phyloP scores from a whole-genome alignment of 1,140 invertebrate genomes.

The Papilio polyxenes region DNA sequence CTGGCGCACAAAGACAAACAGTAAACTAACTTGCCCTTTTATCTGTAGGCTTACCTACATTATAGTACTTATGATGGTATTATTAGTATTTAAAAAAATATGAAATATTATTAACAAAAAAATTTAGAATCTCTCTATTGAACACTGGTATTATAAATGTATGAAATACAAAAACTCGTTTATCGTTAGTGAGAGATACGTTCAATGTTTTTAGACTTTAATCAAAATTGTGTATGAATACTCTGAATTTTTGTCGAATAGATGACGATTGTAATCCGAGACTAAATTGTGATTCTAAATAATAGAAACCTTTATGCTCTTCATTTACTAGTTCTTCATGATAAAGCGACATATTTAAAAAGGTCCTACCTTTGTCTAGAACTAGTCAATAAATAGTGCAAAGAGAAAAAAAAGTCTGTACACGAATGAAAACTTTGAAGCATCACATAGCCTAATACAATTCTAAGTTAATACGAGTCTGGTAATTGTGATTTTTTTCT shows the following conservation, averaged over 20 bases:
- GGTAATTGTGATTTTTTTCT: conserved; percentile 20
- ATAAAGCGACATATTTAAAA: background rate
- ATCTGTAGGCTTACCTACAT: conserved; percentile 63
- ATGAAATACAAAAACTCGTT: conserved; percentile 69
- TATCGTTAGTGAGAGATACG: conserved; percentile 66
- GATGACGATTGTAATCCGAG: conserved; percentile 66
- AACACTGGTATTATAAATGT: conserved; percentile 73
- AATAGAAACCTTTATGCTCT: conserved; percentile 49
- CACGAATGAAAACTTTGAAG: conserved; percentile 49
- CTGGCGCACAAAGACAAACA: conserved; percentile 80
- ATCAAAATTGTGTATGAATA: conserved; percentile 74
- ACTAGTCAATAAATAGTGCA: conserved; percentile 16
- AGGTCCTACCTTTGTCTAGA: background rate
- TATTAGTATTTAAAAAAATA: conserved; percentile 76
- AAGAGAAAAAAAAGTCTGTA: conserved; percentile 30
- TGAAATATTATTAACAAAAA: conserved; percentile 71
- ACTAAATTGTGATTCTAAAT: conserved; percentile 69
- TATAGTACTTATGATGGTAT: conserved; percentile 78
- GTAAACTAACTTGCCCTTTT: conserved; percentile 66
- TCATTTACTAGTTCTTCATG: conserved; percentile 62
- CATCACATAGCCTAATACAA: conserved; percentile 51
- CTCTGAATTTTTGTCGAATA: conserved; percentile 72
- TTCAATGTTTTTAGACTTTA: conserved; percentile 74
- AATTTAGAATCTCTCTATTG: conserved; percentile 76
- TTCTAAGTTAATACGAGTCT: conserved; percentile 49